These are phyloP conservation scores for Oxyura jamaicensis DNA, from an alignment of 2,113 vertebrate species.

Conservation along the genomic window DNA sequence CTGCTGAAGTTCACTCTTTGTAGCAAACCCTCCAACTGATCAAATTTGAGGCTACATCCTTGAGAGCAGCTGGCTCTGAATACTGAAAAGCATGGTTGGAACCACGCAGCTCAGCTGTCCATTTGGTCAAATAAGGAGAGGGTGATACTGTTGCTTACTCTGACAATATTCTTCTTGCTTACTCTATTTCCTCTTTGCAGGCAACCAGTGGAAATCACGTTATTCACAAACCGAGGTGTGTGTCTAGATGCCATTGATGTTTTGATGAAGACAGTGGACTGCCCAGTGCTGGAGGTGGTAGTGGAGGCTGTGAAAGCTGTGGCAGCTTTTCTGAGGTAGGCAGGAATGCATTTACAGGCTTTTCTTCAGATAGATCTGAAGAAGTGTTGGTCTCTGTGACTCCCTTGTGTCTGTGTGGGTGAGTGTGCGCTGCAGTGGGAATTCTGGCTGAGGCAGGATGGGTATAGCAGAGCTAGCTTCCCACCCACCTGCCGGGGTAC, in stretches of 20 bases:
- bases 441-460: slow-evolving; percentile 17
- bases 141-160: background rate
- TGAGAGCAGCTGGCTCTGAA: background rate
- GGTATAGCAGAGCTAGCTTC: background rate
- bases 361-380: background rate
- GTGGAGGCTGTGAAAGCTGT: slow-evolving; percentile 81
- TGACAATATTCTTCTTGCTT: background rate
- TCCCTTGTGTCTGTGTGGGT: slow-evolving; percentile 49
- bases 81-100: background rate
- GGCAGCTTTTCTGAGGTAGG: slow-evolving; percentile 86
- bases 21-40: background rate
- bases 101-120: background rate
- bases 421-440: background rate
- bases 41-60: background rate
- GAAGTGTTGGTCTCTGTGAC: background rate
- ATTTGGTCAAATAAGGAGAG: background rate
- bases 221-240: slow-evolving; percentile 83
- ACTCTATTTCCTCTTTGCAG: slow-evolving; percentile 65
- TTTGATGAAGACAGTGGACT: slow-evolving; percentile 80
- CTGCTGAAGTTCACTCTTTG: background rate
- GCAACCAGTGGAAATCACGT: slow-evolving; percentile 85
- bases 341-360: background rate
- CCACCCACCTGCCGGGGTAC: background rate
- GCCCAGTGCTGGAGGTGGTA: slow-evolving; percentile 84
- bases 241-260: slow-evolving; percentile 81